phyloP scores from a whole-genome alignment of 2,113 vertebrate genomes.

The Cercocebus atys region DNA sequence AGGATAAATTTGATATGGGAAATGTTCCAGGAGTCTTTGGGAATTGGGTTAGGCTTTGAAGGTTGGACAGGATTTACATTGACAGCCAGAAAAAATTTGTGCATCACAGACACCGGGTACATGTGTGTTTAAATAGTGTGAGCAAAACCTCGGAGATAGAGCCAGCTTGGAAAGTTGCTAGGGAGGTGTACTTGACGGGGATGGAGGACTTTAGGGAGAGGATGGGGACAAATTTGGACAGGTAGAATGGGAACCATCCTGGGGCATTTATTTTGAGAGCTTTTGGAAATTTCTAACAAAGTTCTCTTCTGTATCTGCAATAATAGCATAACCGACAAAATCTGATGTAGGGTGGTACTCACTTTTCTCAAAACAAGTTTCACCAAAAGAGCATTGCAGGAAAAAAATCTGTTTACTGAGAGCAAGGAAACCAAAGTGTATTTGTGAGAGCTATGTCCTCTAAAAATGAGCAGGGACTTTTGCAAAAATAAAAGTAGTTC shows the following conservation, averaged over 20 bases:
- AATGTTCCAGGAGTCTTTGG: background rate
- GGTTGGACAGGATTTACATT: background rate
- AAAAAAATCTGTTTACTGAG: constrained; percentile 77
- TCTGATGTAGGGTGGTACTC: constrained; percentile 26
- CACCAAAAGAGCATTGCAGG: constrained; percentile 29
- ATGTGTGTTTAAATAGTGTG: background rate
- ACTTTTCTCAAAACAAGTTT: constrained; percentile 65
- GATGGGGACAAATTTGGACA: background rate
- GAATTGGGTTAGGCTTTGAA: background rate
- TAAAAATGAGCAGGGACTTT: constrained; percentile 45
- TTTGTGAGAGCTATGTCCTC: constrained; percentile 58
- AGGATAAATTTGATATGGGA: background rate
- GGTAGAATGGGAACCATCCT: background rate
- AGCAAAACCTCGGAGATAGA: background rate
- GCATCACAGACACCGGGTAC: background rate
- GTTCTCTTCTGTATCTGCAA: background rate
- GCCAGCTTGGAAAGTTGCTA: background rate
- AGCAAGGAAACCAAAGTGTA: constrained; percentile 37
- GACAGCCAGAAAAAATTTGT: background rate
- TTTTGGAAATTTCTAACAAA: background rate
- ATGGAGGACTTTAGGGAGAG: background rate
- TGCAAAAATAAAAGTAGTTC: background rate
- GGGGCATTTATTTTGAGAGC: background rate
- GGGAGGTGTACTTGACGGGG: background rate
- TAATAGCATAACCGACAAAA: constrained; percentile 60